A percentile compares a stretch with the other conserved stretches of the same genome.
Evolutionary conservation across 2,797 vertebrate species (phyloP).

Genomic region (Hydrophis major): DNA sequence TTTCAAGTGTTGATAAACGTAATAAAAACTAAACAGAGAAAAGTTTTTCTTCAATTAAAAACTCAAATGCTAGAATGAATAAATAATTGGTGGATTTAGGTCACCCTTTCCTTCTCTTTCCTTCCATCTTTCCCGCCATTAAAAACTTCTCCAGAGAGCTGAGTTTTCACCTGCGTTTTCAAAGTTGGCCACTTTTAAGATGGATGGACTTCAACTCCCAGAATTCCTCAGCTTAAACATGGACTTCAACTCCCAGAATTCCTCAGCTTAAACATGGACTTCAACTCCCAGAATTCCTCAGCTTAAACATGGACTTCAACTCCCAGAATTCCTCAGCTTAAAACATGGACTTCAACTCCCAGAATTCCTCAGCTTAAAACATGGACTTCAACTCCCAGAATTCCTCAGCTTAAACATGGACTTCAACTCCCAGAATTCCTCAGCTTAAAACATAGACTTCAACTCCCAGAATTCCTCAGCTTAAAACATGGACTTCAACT

Average conservation of each 20-base stretch:
- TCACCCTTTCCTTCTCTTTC: not conserved
- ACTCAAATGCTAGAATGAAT: not conserved
- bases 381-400: too few relatives aligned
- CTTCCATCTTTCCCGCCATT: not conserved
- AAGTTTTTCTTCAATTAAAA: not conserved
- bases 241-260: too few relatives aligned
- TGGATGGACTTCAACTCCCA: too few relatives aligned
- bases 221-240: too few relatives aligned
- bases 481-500: too few relatives aligned
- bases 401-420: too few relatives aligned
- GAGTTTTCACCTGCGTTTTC: not conserved
- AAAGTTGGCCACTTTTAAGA: too few relatives aligned
- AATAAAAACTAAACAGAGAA: not conserved
- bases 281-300: too few relatives aligned
- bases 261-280: too few relatives aligned
- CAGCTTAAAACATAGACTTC: too few relatives aligned
- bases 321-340: not conserved
- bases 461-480: not conserved
- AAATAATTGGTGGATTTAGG: not conserved
- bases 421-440: not conserved
- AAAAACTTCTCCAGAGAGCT: not conserved
- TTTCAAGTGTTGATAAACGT: not conserved
- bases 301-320: too few relatives aligned
- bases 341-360: too few relatives aligned
- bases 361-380: not conserved